Conservation (phyloP, 1,140 invertebrate species). For the Ceratoteleas bidentatus region DNA sequence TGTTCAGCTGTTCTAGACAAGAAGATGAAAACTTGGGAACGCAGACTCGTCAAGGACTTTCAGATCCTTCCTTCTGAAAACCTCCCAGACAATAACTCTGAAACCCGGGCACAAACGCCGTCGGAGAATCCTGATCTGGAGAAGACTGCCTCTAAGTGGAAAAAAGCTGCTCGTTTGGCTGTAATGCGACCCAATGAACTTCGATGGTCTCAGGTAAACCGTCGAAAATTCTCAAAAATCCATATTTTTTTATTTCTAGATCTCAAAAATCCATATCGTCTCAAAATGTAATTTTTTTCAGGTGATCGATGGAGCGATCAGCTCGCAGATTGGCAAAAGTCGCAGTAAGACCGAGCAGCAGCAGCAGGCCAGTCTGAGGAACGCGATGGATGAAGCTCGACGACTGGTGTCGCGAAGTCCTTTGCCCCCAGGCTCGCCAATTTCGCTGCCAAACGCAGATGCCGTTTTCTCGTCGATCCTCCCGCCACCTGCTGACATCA, state of each 20-base stretch:
- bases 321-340: constrained; percentile 89
- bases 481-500: background rate
- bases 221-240: too few species aligned
- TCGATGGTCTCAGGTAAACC: constrained; percentile 86
- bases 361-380: constrained; percentile 87
- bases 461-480: constrained; percentile 65
- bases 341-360: constrained; percentile 85
- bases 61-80: constrained; percentile 87
- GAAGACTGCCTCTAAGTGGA: constrained; percentile 85
- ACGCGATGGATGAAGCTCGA: constrained; percentile 89
- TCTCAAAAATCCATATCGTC: too few species aligned
- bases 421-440: constrained; percentile 71
- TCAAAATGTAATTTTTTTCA: constrained; percentile 78
- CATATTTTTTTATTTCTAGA: too few species aligned
- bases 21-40: constrained; percentile 90
- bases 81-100: constrained; percentile 79
- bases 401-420: constrained; percentile 82
- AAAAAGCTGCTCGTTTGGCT: constrained; percentile 87
- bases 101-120: constrained; percentile 65
- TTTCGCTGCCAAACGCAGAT: constrained; percentile 68
- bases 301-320: constrained; percentile 70
- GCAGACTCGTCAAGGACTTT: constrained; percentile 92
- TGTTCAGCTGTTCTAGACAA: constrained; percentile 73
- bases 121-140: constrained; percentile 80
- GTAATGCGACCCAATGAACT: constrained; percentile 84